Conservation (phyloP, 1,140 invertebrate species). For the Holcopasites calliopsidis region DNA sequence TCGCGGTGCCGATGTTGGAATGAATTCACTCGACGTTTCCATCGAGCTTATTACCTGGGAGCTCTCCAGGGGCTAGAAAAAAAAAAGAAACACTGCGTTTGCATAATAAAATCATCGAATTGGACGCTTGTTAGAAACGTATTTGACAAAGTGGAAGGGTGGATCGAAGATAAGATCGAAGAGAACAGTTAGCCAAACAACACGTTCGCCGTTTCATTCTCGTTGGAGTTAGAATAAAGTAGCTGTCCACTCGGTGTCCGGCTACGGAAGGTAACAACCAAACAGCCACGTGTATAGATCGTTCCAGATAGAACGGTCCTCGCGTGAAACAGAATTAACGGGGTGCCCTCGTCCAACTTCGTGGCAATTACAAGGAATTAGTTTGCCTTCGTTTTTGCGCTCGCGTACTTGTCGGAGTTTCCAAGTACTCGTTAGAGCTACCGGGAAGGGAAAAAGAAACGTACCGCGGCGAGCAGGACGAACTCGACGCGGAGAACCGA, state of each 20-base stretch:
- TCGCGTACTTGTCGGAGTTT: neutral
- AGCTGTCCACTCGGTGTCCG: too few species aligned
- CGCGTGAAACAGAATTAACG: neutral
- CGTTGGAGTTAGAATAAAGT: neutral
- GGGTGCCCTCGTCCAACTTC: neutral
- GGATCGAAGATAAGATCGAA: too few species aligned
- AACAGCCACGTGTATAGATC: too few species aligned
- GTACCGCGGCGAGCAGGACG: neutral
- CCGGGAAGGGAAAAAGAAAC: neutral
- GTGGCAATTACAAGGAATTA: neutral
- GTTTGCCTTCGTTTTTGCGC: neutral
- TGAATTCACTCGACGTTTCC: neutral
- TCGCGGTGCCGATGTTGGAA: neutral
- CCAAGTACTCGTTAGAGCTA: neutral
- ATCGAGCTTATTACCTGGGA: neutral
- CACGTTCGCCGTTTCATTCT: neutral
- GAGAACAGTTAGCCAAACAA: neutral
- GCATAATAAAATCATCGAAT: too few species aligned
- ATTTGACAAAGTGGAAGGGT: too few species aligned
- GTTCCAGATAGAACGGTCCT: neutral
- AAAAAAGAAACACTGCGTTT: too few species aligned
- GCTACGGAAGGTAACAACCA: neutral
- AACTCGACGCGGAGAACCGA: neutral
- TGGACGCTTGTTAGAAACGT: neutral
- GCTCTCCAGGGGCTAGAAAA: too few species aligned